These are phyloP conservation scores for Argynnis bischoffii DNA, from an alignment of 2,888 invertebrate species.

Conservation along the genomic window DNA sequence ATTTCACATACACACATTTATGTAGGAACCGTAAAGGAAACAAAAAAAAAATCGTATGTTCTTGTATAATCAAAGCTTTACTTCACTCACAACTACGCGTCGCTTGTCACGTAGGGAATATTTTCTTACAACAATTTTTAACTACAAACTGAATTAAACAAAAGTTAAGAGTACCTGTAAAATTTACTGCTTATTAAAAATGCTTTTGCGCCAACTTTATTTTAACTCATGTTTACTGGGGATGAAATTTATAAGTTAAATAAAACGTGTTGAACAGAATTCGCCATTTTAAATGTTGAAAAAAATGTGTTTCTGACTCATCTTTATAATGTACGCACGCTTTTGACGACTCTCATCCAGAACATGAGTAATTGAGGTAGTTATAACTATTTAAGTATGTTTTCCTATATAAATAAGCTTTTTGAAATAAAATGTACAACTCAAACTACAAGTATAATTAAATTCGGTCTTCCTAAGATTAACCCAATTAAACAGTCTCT, in stretches of 20 bases:
- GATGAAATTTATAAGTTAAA: not conserved
- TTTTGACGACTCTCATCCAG: too few species aligned
- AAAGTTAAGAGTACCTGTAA: slow-evolving; percentile 21
- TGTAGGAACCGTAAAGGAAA: too few species aligned
- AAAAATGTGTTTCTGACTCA: not conserved
- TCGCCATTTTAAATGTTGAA: not conserved
- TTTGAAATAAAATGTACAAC: too few species aligned
- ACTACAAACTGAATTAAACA: slow-evolving; percentile 23
- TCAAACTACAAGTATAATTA: too few species aligned
- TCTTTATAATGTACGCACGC: not conserved
- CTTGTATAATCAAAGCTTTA: slow-evolving; percentile 12
- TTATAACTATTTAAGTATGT: too few species aligned
- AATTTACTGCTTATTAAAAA: slow-evolving; percentile 38
- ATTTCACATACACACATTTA: too few species aligned
- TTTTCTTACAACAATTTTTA: slow-evolving; percentile 39
- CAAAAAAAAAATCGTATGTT: too few species aligned
- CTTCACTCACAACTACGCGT: slow-evolving; percentile 16
- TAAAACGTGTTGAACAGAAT: slow-evolving; percentile 10
- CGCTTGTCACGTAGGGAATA: slow-evolving; percentile 19
- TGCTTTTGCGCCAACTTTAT: slow-evolving; percentile 30
- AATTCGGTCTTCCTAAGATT: too few species aligned
- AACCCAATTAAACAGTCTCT: too few species aligned
- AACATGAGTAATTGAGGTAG: too few species aligned
- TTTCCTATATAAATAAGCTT: too few species aligned
- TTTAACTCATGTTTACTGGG: slow-evolving; percentile 20